Evolutionary conservation across 2,113 vertebrate species (phyloP).

Genomic region (Myanophis thanlyinensis): DNA sequence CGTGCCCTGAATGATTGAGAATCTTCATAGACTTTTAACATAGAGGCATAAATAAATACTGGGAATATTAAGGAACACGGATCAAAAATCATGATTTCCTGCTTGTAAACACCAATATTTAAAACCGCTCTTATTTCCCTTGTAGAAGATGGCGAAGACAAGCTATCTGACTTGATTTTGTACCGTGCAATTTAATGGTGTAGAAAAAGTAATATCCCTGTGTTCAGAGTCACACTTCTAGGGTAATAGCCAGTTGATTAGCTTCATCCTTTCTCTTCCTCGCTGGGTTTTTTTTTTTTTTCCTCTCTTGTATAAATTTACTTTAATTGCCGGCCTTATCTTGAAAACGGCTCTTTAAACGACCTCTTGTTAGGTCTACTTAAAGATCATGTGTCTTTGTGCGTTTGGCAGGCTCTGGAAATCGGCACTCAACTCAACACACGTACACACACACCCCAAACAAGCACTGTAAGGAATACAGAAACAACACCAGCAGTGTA

Average conservation of each 20-base stretch:
- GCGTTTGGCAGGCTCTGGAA: conserved; percentile 51
- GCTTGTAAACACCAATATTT: neutral
- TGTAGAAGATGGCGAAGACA: neutral
- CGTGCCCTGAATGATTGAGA: neutral
- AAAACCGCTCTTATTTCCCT: neutral
- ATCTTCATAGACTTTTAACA: neutral
- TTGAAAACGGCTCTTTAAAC: conserved; percentile 54
- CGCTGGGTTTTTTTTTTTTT: conserved; percentile 25
- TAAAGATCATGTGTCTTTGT: conserved; percentile 59
- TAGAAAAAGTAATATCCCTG: conserved; percentile 33
- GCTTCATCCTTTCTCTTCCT: conserved; percentile 30
- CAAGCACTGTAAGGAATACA: conserved; percentile 42
- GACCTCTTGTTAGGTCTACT: conserved; percentile 65
- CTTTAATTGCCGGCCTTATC: conserved; percentile 61
- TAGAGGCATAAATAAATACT: conserved; percentile 13
- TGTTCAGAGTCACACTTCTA: conserved; percentile 28
- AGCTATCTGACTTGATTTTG: conserved; percentile 38
- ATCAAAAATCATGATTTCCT: rapidly evolving
- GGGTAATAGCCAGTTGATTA: conserved; percentile 25
- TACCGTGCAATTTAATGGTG: conserved; percentile 35
- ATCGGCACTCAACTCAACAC: neutral
- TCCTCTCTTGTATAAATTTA: conserved; percentile 39
- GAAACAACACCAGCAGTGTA: conserved; percentile 34
- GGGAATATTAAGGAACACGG: neutral
- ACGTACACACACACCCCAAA: conserved; percentile 14